Evolutionary conservation across 2,888 invertebrate species (phyloP).

Genomic region (Drosophila differens): DNA sequence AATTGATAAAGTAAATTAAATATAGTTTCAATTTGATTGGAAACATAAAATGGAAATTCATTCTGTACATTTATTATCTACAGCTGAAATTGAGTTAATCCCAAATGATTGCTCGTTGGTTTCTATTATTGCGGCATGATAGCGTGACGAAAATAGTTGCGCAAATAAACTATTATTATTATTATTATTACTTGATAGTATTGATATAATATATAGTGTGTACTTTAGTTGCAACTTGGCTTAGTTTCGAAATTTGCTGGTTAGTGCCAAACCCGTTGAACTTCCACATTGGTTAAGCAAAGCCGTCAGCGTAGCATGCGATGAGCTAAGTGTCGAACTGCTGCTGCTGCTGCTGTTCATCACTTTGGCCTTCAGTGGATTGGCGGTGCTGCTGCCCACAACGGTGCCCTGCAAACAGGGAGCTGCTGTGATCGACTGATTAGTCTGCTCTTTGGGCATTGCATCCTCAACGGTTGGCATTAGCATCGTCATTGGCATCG

Average conservation of each 20-base stretch:
- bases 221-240: neutral
- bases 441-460: slow-evolving; percentile 48
- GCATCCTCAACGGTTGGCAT: slow-evolving; percentile 40
- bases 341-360: slow-evolving; percentile 69
- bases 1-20: slow-evolving; percentile 1
- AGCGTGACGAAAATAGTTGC: slow-evolving; percentile 24
- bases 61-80: slow-evolving; percentile 29
- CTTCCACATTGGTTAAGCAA: slow-evolving; percentile 78
- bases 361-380: slow-evolving; percentile 57
- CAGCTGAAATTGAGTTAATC: slow-evolving; percentile 3
- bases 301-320: slow-evolving; percentile 85
- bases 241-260: slow-evolving; percentile 55
- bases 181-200: slow-evolving; percentile 17
- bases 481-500: slow-evolving; percentile 14
- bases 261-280: slow-evolving; percentile 14
- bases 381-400: slow-evolving; percentile 68
- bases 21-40: slow-evolving; percentile 2
- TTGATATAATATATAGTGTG: slow-evolving; percentile 9
- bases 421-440: slow-evolving; percentile 44
- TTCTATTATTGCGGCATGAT: slow-evolving; percentile 25
- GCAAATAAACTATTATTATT: slow-evolving; percentile 15
- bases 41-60: slow-evolving; percentile 4
- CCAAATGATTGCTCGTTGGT: slow-evolving; percentile 24
- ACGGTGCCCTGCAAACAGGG: slow-evolving; percentile 67
- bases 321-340: slow-evolving; percentile 83